phyloP scores from a whole-genome alignment of 2,888 invertebrate genomes.

The Napeogenes sylphis region DNA sequence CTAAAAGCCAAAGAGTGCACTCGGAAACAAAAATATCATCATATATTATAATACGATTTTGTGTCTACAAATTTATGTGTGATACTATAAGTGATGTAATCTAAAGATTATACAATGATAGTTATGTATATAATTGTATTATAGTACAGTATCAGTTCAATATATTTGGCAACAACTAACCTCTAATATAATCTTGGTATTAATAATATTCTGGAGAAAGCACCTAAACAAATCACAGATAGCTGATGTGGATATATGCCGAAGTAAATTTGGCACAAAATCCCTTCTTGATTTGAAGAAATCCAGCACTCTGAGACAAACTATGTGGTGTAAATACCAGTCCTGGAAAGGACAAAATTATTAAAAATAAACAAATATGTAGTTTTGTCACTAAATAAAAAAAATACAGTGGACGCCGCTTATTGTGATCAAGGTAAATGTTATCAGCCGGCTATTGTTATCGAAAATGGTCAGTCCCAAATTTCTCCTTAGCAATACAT shows the following conservation, averaged over 20 bases:
- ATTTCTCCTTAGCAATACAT: too few species aligned
- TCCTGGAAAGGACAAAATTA: constrained; percentile 74
- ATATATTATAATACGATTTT: too few species aligned
- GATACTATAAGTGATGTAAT: too few species aligned
- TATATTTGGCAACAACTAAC: constrained; percentile 35
- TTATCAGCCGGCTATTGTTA: too few species aligned
- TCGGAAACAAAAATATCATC: too few species aligned
- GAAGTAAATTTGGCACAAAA: constrained; percentile 91
- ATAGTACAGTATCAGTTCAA: neutral
- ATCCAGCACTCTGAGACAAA: constrained; percentile 93
- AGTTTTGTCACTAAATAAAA: neutral
- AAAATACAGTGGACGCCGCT: too few species aligned
- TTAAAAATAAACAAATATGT: neutral
- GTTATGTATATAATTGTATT: neutral
- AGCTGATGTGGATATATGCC: constrained; percentile 95
- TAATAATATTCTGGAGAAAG: constrained; percentile 78
- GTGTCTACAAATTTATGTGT: too few species aligned
- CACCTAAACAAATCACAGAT: constrained; percentile 95
- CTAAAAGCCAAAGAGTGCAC: too few species aligned
- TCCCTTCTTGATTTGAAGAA: constrained; percentile 92
- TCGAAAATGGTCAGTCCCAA: too few species aligned
- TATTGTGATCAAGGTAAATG: too few species aligned
- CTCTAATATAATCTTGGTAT: constrained; percentile 64
- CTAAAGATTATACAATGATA: neutral
- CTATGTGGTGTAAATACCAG: constrained; percentile 95